phyloP scores from a whole-genome alignment of 2,888 invertebrate genomes.

The Lycophotia porphyrea region DNA sequence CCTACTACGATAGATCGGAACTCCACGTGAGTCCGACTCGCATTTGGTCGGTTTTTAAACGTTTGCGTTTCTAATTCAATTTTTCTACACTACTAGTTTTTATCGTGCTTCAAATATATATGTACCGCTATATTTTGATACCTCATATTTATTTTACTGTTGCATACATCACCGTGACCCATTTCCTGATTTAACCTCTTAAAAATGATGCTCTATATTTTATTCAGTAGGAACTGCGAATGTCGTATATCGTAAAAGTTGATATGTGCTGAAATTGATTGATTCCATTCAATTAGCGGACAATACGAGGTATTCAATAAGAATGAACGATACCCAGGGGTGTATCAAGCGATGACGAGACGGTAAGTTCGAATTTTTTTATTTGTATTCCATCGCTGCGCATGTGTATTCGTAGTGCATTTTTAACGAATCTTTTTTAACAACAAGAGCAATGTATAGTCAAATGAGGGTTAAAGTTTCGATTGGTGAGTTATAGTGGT shows the following conservation, averaged over 20 bases:
- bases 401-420: neutral
- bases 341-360: conserved; percentile 19
- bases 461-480: conserved; percentile 36
- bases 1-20: too few species aligned
- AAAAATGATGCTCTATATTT: conserved; percentile 32
- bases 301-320: conserved; percentile 76
- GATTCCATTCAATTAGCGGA: conserved; percentile 76
- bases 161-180: neutral
- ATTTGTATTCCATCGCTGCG: conserved; percentile 41
- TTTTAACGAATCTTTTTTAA: neutral
- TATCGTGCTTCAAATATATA: neutral
- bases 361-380: conserved; percentile 26
- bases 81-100: neutral
- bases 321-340: conserved; percentile 71
- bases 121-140: neutral
- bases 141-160: neutral
- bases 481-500: conserved; percentile 44
- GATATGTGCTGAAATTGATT: conserved; percentile 64
- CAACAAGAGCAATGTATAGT: conserved; percentile 47
- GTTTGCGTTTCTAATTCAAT: neutral
- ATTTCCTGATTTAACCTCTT: conserved; percentile 19
- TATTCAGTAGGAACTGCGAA: conserved; percentile 21
- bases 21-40: too few species aligned
- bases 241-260: conserved; percentile 45
- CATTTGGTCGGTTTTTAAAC: neutral